Conservation (phyloP, 2,888 invertebrate genomes). For the Celastrina argiolus region DNA sequence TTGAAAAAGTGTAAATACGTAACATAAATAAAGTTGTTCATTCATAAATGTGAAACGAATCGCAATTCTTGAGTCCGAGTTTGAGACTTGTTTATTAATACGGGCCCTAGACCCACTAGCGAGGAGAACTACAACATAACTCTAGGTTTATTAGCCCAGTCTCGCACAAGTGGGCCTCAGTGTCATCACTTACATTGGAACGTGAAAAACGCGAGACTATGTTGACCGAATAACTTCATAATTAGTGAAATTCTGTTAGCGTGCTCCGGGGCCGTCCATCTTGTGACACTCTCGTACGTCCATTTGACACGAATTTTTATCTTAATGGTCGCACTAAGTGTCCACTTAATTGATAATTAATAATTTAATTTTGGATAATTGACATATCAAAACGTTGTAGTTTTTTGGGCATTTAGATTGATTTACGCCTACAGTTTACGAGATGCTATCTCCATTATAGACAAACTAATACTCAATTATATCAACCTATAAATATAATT, state of each 20-base stretch:
- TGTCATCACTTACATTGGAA: background rate
- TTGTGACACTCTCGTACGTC: slow-evolving; percentile 16
- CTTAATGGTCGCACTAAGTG: background rate
- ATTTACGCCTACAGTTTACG: background rate
- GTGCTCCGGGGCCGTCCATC: slow-evolving; percentile 40
- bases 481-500: background rate
- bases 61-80: no score
- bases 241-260: slow-evolving; percentile 46
- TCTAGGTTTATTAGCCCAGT: no score
- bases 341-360: background rate
- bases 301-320: slow-evolving; percentile 8
- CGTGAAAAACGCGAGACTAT: background rate
- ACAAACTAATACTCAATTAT: background rate
- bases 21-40: no score
- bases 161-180: no score
- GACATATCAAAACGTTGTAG: background rate
- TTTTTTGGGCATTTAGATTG: background rate
- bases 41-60: no score
- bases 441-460: background rate
- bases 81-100: no score
- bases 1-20: no score
- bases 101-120: no score
- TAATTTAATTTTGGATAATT: background rate
- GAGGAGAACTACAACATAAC: no score
- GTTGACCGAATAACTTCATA: slow-evolving; percentile 27